Evolutionary conservation across 2,113 vertebrate species (phyloP), one percentile per base, ranked within the genome.

Genomic region (Cyphomyrus plagiostoma): DNA sequence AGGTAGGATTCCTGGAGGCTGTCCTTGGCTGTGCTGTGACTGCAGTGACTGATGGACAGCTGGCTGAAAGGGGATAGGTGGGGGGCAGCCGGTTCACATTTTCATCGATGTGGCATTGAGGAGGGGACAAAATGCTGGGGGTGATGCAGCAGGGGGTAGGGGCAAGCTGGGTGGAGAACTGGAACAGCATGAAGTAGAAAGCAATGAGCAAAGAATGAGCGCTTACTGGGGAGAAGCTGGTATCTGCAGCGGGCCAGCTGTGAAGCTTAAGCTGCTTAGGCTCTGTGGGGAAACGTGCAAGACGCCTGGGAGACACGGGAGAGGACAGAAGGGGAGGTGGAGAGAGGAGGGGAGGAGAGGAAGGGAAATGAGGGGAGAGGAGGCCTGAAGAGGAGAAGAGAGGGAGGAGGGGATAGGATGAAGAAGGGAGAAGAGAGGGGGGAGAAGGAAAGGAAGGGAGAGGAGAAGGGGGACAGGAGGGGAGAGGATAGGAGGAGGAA

Each of bases 151-250:
- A 88, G 49, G 42, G 91, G 90, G 49, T 23, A 30, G 15, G 66
- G 77, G 62, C 23, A 62, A n/a, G 17, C 45, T 1, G 53, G 2
- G 48, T 13, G 66, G 88, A 77, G 88, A 90, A 90, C 85, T 39
- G 90, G 86, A 83, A 13, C 42, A 91, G 89, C 74, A 91, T 85
- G 87, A 92, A 92, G 88, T 52, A 92, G 48, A 0, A 87, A 89
- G 82, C 53, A 83, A 62, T 82, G 49, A 53, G 30, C 86, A 52
- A 42, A 62, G 53, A 62, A 62, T n/a, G 52, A 42, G 46, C 0
- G 3, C 0, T 17, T 83, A 53, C 26, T n/a, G 88, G 88, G 70
- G n/a, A 49, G 46, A 52, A 82, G 88, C 39, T 56, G 26, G 42
- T 83, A 89, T 89, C 88, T 83, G 74, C 49, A 56, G 70, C 48